Conservation (phyloP, 2,797 vertebrate species). For the Enteromius treurensis region DNA sequence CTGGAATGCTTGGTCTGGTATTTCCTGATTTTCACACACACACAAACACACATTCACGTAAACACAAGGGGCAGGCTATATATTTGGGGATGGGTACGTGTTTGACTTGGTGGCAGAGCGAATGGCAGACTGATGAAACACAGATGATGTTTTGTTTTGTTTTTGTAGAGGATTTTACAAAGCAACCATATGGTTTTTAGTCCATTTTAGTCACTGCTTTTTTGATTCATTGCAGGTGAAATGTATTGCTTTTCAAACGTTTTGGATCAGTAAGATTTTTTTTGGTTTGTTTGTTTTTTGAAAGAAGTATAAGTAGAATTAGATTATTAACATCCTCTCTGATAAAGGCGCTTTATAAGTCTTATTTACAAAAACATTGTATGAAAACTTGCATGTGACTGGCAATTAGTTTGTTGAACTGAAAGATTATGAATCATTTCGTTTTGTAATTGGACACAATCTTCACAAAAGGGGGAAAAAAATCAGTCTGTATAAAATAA, state of each 20-base stretch:
- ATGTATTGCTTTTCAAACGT: background rate
- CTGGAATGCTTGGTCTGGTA: constrained; percentile 76
- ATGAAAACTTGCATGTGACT: constrained; percentile 31
- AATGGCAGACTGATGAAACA: background rate
- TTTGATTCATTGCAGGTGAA: background rate
- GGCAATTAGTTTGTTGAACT: constrained; percentile 50
- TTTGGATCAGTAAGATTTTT: background rate
- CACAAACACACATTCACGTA: constrained; percentile 14
- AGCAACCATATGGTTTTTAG: background rate
- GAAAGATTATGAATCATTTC: constrained; percentile 60
- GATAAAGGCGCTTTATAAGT: background rate
- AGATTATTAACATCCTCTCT: constrained; percentile 15
- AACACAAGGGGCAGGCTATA: constrained; percentile 32
- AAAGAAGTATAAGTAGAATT: background rate
- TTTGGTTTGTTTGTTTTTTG: background rate
- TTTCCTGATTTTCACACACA: constrained; percentile 73
- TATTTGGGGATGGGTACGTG: constrained; percentile 15
- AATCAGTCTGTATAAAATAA: constrained; percentile 37
- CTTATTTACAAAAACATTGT: constrained; percentile 30
- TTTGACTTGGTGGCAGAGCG: constrained; percentile 28
- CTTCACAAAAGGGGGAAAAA: constrained; percentile 30
- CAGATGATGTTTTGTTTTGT: background rate
- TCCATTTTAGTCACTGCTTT: background rate
- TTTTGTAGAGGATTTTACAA: constrained; percentile 12
- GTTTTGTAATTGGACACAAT: constrained; percentile 62